phyloP scores from a whole-genome alignment of 2,797 vertebrate species.

The Enteromius mattozi region DNA sequence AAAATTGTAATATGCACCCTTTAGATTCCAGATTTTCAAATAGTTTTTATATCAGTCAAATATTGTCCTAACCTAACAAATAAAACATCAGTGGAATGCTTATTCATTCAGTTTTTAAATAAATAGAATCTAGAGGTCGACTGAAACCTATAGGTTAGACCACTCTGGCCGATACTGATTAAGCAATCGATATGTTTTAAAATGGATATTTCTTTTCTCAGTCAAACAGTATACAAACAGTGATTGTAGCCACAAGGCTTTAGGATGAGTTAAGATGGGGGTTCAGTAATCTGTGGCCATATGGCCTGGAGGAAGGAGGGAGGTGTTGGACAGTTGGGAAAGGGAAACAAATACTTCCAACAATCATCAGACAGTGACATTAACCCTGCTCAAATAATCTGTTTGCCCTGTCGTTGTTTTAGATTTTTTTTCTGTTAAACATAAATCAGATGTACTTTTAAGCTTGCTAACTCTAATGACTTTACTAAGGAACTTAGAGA shows the following conservation, averaged over 20 bases:
- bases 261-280: slow-evolving; percentile 58
- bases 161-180: not conserved
- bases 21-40: not conserved
- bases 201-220: not conserved
- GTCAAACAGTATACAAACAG: not conserved
- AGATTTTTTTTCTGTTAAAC: not conserved
- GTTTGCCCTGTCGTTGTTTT: slow-evolving; percentile 15
- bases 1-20: too few relatives aligned
- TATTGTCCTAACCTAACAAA: not conserved
- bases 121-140: not conserved
- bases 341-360: slow-evolving; percentile 36
- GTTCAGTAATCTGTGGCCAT: slow-evolving; percentile 73
- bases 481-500: not conserved
- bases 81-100: not conserved
- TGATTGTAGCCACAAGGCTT: slow-evolving; percentile 47
- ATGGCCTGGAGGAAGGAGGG: slow-evolving; percentile 63
- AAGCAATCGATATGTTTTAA: not conserved
- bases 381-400: slow-evolving; percentile 20
- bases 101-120: not conserved
- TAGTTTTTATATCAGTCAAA: not conserved
- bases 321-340: slow-evolving; percentile 54
- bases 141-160: not conserved
- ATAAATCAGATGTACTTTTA: not conserved
- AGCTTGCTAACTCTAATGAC: not conserved
- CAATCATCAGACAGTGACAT: not conserved